Base-by-base conservation (phyloP, 2,113 vertebrate genomes). In the Tupaia tana region DNA sequence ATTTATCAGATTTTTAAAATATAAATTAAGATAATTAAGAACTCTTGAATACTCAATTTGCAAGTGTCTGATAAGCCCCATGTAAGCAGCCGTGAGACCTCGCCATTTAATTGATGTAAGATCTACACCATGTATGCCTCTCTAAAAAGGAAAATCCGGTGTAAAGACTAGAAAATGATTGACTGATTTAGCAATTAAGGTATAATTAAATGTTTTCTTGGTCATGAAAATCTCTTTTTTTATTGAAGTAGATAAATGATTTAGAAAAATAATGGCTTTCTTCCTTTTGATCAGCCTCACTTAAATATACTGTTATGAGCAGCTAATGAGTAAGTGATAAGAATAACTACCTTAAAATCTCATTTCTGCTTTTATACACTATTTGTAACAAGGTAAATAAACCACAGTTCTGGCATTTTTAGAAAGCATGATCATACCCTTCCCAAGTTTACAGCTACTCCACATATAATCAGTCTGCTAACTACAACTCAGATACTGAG, bases 251-350 rank as follows among this genome's bases (percentile, higher is more conserved):
- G 59, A 43, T 52, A 81, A 96, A 24, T 93, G 29, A 90, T 71
- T 83, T 93, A 96, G 83, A 84, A 97, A 96, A 97, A 67, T 94
- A 90, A 70, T 56, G 91, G 58, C 84, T 9, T 24, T 58, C 13
- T 97, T 89, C 20, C 63, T 94, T 89, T 89, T 87, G 63, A 4
- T 80, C 56, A 97, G 88, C 52, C 69, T 90, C 90, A 56, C 64
- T 92, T 94, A 94, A 96, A 95, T 79, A 20, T 85, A 86, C 91
- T 93, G 18, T 58, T 93, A 86, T 90, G 92, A 70, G 61, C 14
- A 95, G 61, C n/a, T 94, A 61, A 91, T 90, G 69, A 95, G 66
- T 70, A 85, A 89, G n/a, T 6, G 74, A 11, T 70, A 29, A 70
- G 56, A 77, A 80, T 80, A 34, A 58, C 7, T 7, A 54, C n/a